Conservation (phyloP, 2,888 invertebrate species). For the Rhodophaea formosa region DNA sequence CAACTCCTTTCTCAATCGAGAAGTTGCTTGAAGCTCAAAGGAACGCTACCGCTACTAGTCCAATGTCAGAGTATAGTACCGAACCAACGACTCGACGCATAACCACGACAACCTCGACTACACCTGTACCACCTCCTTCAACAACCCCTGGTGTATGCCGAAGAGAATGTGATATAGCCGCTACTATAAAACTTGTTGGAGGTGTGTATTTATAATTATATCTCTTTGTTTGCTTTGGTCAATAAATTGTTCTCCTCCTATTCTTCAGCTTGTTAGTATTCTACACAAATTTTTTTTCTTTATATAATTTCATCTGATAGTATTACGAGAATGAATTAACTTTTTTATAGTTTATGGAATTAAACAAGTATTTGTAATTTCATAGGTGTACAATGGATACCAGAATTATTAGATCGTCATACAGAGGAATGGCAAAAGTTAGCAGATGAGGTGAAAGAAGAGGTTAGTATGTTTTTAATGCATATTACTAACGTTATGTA, state of each 20-base stretch:
- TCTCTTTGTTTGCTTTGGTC: too few species aligned
- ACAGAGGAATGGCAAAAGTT: constrained; percentile 92
- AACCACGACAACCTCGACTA: constrained; percentile 83
- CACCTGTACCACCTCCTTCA: constrained; percentile 85
- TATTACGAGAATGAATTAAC: too few species aligned
- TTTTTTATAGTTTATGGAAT: neutral
- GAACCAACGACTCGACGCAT: constrained; percentile 75
- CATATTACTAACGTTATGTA: constrained; percentile 11
- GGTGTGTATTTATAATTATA: constrained; percentile 57
- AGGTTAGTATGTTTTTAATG: constrained; percentile 81
- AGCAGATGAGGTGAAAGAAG: constrained; percentile 89
- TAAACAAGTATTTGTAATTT: constrained; percentile 19
- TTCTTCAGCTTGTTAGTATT: too few species aligned
- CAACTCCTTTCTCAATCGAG: constrained; percentile 92
- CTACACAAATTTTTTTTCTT: too few species aligned
- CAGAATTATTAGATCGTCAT: constrained; percentile 91
- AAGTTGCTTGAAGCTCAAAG: constrained; percentile 86
- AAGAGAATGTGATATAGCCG: constrained; percentile 91
- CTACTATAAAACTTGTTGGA: constrained; percentile 91
- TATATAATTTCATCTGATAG: too few species aligned
- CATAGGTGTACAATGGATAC: constrained; percentile 88
- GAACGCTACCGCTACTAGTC: constrained; percentile 83
- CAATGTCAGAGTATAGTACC: constrained; percentile 62
- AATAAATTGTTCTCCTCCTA: too few species aligned
- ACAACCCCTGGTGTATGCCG: constrained; percentile 91